These are phyloP conservation scores for Theristicus caerulescens DNA, from an alignment of 2,113 vertebrate genomes.

Conservation along the genomic window DNA sequence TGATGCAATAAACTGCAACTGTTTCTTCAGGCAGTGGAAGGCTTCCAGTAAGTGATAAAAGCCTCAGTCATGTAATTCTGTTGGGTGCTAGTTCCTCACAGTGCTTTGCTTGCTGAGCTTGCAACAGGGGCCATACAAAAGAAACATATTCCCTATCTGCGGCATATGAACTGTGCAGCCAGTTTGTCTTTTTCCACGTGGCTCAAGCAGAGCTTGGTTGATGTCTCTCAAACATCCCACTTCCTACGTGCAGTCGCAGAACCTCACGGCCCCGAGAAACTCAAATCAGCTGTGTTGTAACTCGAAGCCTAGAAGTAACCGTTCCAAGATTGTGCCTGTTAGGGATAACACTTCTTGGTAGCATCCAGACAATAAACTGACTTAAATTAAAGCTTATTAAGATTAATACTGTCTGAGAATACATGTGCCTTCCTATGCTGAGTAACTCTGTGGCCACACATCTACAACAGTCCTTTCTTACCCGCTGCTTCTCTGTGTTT, in stretches of 20 bases:
- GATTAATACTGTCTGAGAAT: background rate
- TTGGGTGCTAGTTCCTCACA: background rate
- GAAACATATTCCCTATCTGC: background rate
- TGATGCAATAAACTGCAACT: conserved; percentile 37
- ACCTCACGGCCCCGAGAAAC: background rate
- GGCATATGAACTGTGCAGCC: background rate
- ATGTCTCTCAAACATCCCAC: background rate
- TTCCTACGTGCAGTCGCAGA: accelerated
- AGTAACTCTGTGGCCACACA: background rate
- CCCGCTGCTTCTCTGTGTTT: background rate
- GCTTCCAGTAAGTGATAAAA: conserved; percentile 36
- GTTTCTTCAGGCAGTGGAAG: conserved; percentile 17
- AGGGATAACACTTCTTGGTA: background rate
- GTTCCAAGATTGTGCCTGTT: background rate
- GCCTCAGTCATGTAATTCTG: background rate
- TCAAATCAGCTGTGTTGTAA: background rate
- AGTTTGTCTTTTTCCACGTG: background rate
- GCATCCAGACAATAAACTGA: background rate
- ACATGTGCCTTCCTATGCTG: background rate
- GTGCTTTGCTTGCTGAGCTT: background rate
- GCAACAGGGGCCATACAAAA: background rate
- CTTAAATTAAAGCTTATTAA: background rate
- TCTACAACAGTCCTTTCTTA: background rate
- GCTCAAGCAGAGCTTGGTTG: background rate
- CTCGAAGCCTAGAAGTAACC: background rate